A percentile compares a stretch with the other conserved stretches of the same genome.
Evolutionary conservation across 2,888 invertebrate species (phyloP).

Genomic region (Perizoma flavofasciatum): DNA sequence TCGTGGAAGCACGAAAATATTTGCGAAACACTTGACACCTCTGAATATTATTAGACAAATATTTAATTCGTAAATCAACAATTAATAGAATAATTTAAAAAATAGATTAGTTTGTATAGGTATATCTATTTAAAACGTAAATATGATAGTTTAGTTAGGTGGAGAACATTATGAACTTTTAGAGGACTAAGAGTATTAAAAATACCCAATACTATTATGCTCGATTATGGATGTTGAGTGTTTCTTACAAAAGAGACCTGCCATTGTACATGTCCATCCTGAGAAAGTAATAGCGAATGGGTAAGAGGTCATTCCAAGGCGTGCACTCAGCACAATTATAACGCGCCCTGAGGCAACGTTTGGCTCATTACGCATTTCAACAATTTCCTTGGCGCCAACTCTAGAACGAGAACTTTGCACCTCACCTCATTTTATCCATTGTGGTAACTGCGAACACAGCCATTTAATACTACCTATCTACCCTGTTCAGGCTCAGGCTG

Average conservation of each 20-base stretch:
- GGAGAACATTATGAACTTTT: no score
- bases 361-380: conserved; percentile 52
- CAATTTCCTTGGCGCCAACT: conserved; percentile 32
- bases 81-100: not conserved
- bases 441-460: conserved; percentile 14
- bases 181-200: no score
- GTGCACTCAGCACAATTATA: conserved; percentile 60
- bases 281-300: conserved; percentile 30
- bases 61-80: conserved; percentile 15
- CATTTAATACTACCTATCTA: conserved; percentile 5
- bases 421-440: conserved; percentile 25
- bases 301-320: conserved; percentile 28
- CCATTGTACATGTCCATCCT: conserved; percentile 23
- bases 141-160: no score
- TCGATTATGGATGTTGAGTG: not conserved
- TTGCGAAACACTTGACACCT: conserved; percentile 11
- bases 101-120: no score
- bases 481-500: no score
- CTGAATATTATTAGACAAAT: not conserved
- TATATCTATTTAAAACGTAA: no score
- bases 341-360: conserved; percentile 56
- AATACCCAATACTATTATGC: no score
- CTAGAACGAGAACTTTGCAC: conserved; percentile 26
- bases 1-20: no score
- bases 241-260: conserved; percentile 21